Evolutionary conservation across 2,888 invertebrate genomes (phyloP), one percentile per base, ranked within the genome.

Genomic region (Lepidocyrtoides sp.): DNA sequence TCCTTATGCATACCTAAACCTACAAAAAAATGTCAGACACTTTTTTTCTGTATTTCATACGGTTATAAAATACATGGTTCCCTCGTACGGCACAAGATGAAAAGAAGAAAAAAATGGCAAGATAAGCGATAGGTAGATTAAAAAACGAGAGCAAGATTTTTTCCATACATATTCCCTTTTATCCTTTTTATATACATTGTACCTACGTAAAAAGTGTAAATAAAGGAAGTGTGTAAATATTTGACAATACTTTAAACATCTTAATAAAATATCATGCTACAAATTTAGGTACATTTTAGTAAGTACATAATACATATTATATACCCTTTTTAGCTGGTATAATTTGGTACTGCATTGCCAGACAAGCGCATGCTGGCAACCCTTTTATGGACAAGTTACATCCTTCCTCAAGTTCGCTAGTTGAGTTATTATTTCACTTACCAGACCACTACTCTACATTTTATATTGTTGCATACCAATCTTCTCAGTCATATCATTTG

Each of bases 141-240:
- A 36, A 69, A 69, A 36, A 69, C n/a, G 23, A 14, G 51, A 51
- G 60, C 66, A 36, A 17, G n/a, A 36, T 69, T 26, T 69, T 36
- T 69, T 32, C 36, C 17, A 57, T 26, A 60, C n/a, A n/a, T n/a
- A 20, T 17, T 57, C 57, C 17, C 7, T 57, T 57, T 57, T 36
- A 69, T 69, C 66, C 36, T 69, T 69, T 32, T 69, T 36, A 5
- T 8, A n/a, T 32, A 48, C 10, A 32, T 23, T 26, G 26, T 54
- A 54, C 14, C 17, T 54, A 4, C 14, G 54, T 54, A 69, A 54
- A 81, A 57, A 81, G 23, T 60, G 81, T 51, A 60, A 57, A 81
- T 60, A 81, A 26, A 44, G 79, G 79, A 79, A 79, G 32, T 79
- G 57, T 60, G 81, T 51, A 81, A 81, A 81, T 81, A 81, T 81